Evolutionary conservation across 2,797 vertebrate genomes (phyloP).

Genomic region (Oreochromis mossambicus): DNA sequence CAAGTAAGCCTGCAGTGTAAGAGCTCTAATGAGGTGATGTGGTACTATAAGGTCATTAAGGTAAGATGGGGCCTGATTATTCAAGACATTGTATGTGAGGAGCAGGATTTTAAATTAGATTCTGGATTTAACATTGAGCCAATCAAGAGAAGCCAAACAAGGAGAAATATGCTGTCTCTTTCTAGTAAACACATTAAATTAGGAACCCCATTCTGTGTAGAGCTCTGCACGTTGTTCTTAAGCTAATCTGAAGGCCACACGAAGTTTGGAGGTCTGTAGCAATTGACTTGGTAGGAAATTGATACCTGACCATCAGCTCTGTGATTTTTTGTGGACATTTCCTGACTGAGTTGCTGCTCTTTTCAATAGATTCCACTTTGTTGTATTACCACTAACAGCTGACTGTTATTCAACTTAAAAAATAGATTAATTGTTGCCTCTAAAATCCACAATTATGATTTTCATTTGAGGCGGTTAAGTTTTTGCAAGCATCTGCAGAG

Average conservation of each 20-base stretch:
- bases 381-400: neutral
- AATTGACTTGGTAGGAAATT: neutral
- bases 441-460: neutral
- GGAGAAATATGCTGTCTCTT: neutral
- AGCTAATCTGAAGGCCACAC: neutral
- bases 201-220: neutral
- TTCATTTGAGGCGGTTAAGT: too few species aligned
- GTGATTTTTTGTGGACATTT: neutral
- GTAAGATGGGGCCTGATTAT: neutral
- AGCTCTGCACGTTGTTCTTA: neutral
- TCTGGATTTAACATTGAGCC: neutral
- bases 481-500: neutral
- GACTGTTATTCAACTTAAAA: neutral
- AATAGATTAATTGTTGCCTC: neutral
- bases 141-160: neutral
- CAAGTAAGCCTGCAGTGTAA: neutral
- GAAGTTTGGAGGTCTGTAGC: neutral
- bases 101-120: neutral
- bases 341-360: neutral
- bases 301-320: neutral
- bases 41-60: neutral
- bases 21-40: neutral
- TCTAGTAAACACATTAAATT: neutral
- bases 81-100: neutral
- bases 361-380: neutral